Evolutionary conservation across 2,888 invertebrate genomes (phyloP), one percentile per base, ranked within the genome.

Genomic region (Antitype chi): DNA sequence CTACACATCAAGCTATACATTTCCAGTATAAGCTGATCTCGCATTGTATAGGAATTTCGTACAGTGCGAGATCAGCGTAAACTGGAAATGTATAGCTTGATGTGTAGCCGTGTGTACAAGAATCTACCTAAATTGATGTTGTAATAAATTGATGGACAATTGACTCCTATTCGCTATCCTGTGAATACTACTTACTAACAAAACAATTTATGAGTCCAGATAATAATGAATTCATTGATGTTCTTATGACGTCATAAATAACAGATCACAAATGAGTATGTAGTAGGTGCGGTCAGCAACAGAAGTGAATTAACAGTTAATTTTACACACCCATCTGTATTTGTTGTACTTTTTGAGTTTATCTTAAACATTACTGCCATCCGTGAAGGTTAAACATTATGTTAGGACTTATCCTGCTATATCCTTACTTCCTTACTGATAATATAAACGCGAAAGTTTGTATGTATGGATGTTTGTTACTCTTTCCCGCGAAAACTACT

Each of bases 111-210:
- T n/a, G n/a, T n/a, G n/a, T n/a, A n/a, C n/a, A n/a, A n/a, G n/a
- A n/a, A 55, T n/a, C n/a, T n/a, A n/a, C n/a, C n/a, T n/a, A n/a
- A n/a, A n/a, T n/a, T n/a, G n/a, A 76, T 76, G 66, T 78, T 86
- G 62, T 69, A 83, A 86, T 63, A 67, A 62, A 62, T 72, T 59
- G 43, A 69, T 72, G 49, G 55, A 67, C 55, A 72, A 72, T 63
- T 49, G 62, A 82, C 52, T 55, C 32, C 59, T 72, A 28, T 72
- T 80, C 69, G 57, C 68, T 53, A 64, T 63, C 28, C 32, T 69
- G 55, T n/a, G 13, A 62, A 52, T 70, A 79, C 32, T 67, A 67
- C 38, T 25, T 43, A 68, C 53, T 68, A 60, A 32, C 20, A 57
- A 59, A 49, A 71, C 32, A 13, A 67, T 74, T 43, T 63, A 74